Percentiles rank a stretch among this genome's conserved stretches.
Conservation (phyloP, 2,113 vertebrate species). For the Limnothrissa miodon region DNA sequence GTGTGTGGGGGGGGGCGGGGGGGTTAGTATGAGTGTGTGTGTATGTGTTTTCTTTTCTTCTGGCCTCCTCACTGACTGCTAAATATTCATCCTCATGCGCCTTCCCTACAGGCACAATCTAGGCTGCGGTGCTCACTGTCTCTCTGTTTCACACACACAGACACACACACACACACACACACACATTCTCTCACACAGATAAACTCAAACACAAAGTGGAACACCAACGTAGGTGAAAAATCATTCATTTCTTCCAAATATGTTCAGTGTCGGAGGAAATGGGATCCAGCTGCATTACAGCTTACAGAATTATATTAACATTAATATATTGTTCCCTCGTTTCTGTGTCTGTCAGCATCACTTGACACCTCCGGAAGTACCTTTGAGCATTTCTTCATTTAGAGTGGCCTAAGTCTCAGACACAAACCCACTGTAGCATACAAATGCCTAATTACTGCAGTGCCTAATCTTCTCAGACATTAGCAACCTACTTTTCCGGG, state of each 20-base stretch:
- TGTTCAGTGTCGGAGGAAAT: neutral
- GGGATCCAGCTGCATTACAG: neutral
- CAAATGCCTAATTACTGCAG: neutral
- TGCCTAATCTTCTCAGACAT: neutral
- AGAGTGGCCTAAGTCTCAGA: neutral
- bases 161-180: neutral
- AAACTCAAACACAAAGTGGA: neutral
- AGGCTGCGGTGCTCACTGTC: neutral
- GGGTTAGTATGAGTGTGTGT: neutral
- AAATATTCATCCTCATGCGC: slow-evolving; percentile 41
- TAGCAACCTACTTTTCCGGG: neutral
- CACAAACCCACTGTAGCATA: neutral
- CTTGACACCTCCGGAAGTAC: neutral
- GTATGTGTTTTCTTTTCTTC: neutral
- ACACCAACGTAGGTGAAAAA: neutral
- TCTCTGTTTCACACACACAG: neutral
- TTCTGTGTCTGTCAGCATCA: neutral
- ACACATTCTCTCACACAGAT: neutral
- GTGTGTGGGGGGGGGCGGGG: neutral
- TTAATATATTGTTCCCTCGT: neutral
- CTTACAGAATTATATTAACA: too few species aligned
- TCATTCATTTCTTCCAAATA: neutral
- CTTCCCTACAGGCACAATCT: slow-evolving; percentile 25
- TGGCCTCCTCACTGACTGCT: slow-evolving; percentile 21
- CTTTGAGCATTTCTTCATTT: neutral